Evolutionary conservation across 2,113 vertebrate genomes (phyloP).

Genomic region (Onychostruthus taczanowskii): DNA sequence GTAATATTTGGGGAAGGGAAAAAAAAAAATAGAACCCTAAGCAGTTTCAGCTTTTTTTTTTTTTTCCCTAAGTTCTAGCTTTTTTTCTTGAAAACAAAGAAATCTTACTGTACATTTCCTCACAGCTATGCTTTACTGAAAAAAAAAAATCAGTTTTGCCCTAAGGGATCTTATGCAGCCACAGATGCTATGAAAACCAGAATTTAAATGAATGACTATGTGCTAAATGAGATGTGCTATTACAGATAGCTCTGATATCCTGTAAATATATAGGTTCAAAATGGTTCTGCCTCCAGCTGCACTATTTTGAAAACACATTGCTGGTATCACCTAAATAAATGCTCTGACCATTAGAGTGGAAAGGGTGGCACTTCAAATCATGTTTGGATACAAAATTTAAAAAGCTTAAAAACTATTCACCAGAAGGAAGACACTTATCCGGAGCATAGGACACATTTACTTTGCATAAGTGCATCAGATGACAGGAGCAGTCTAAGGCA

Average conservation of each 20-base stretch:
- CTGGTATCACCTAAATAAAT: constrained; percentile 56
- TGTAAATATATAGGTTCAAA: constrained; percentile 43
- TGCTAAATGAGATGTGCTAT: constrained; percentile 45
- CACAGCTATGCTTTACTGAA: background rate
- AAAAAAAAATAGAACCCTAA: background rate
- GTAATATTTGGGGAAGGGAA: background rate
- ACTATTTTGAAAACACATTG: constrained; percentile 59
- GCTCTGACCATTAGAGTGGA: constrained; percentile 60
- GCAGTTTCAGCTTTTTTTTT: background rate
- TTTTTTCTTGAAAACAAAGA: background rate
- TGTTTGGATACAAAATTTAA: constrained; percentile 52
- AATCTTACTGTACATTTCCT: background rate
- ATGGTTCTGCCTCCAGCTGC: constrained; percentile 38
- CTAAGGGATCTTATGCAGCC: background rate
- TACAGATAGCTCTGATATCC: constrained; percentile 48
- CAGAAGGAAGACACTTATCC: constrained; percentile 53
- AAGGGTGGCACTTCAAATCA: constrained; percentile 50
- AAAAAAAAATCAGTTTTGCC: background rate
- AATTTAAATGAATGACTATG: constrained; percentile 50
- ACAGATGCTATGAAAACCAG: background rate
- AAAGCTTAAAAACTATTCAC: constrained; percentile 45
- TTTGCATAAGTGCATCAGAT: constrained; percentile 61
- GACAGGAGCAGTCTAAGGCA: constrained; percentile 51
- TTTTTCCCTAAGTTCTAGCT: background rate
- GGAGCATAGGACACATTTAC: constrained; percentile 53